Evolutionary conservation across 2,888 invertebrate species (phyloP), one percentile per base, ranked within the genome.

Genomic region (Apoda limacodes): DNA sequence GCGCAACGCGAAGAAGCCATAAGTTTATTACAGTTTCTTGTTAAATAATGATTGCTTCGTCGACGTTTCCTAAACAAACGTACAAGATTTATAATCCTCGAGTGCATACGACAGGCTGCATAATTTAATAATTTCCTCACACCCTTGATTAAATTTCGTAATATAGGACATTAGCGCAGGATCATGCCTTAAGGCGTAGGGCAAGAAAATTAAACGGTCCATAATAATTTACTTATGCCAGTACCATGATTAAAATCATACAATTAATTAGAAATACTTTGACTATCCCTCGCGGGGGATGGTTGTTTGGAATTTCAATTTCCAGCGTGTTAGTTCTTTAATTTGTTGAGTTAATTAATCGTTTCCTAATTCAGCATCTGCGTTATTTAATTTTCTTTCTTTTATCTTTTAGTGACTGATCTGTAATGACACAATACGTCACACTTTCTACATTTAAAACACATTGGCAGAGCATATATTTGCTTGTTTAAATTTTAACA

Each of bases 111-210:
- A 76, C 76, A 75, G 74, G 56, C 60, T 76, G 76, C 75, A 76
- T 76, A 80, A 76, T 76, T 75, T 74, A 75, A 75, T 76, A 71
- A 74, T 65, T 57, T 54, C 50, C 61, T 68, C 65, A 75, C 70
- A 63, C 76, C 75, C 76, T 71, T 76, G 71, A 78, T 78, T 80
- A 80, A 75, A 76, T 74, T 72, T 72, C 60, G 71, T 66, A 69
- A 66, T 72, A 69, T 71, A n/a, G n/a, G 65, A 67, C 74, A 71
- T 74, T 72, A 71, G 55, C 33, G 43, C 52, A 56, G 56, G 61
- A 61, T 71, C 68, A 67, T 48, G 68, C 65, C 61, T 55, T 60
- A 70, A 70, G 72, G 67, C 56, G 63, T 49, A 53, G 63, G 62
- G 60, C 63, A 62, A 60, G 64, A 60, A 72, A 76, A 78, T 80